Base-by-base conservation (phyloP, 2,888 invertebrate genomes). In the Caenorhabditis auriculariae region DNA sequence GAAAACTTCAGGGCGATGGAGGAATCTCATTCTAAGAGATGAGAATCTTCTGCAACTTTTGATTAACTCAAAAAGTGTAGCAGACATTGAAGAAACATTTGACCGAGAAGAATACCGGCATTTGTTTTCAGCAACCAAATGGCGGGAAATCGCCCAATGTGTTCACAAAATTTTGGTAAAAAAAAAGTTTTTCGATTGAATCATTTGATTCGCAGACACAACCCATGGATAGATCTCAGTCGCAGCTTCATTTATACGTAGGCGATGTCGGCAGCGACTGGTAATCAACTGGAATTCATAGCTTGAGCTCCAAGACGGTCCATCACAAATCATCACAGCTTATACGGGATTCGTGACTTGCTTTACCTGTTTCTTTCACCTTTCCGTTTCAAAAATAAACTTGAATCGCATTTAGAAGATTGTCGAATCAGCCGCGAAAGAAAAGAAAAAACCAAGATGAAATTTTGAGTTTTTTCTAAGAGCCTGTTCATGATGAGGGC, bases 91-190 rank as follows among this genome's bases (percentile, higher is more conserved):
- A 44, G 59, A 66, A 32, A 55, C 60, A 38, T 58, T 62, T 27
- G 67, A 66, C 38, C 51, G 52, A 0, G 61, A 68, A 3, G 73
- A 79, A 24, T 78, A 78, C 44, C 68, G 74, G 29, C 60, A 71
- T 24, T 51, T 72, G 49, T 78, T 78, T 51, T 69, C 76, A 6
- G 64, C 61, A 7, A 66, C 67, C 23, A 78, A 78, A 56, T 78
- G 78, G 78, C 63, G 65, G 23, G 73, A 75, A 28, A 77, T 78
- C 24, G 70, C 76, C 44, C 55, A 68, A 50, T 76, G 78, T 59
- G 69, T 78, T 1, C 63, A 63, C 28, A 28, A 44, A 38, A 48
- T 49, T 26, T 46, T 63, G 52, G 63, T 63, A 29, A 37, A 6
- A 12, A 21, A 54, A 29, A 56, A 35, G 35, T 4, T 32, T 1